Conservation (phyloP, 2,797 vertebrate species). For the Urocyon cinereoargenteus region DNA sequence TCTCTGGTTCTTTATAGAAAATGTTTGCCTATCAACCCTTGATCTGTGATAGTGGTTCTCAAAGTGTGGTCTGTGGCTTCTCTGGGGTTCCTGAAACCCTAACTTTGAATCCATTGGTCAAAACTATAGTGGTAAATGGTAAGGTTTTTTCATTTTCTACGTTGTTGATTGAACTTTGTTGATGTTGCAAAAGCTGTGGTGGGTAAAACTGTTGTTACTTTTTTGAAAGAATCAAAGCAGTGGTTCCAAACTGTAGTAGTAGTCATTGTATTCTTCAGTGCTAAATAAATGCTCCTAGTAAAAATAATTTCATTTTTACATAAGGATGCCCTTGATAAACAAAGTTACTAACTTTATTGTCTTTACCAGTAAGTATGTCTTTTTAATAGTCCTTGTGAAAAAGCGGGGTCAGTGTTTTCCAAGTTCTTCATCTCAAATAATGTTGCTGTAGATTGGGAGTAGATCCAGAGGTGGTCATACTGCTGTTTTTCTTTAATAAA, state of each 20-base stretch:
- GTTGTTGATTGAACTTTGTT: neutral
- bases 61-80: neutral
- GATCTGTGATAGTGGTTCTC: neutral
- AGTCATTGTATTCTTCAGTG: neutral
- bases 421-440: neutral
- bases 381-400: constrained; percentile 17
- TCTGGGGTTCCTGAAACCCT: neutral
- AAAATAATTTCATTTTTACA: neutral
- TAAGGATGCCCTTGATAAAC: neutral
- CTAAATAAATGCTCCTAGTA: neutral
- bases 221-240: neutral
- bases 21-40: neutral
- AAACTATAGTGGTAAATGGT: neutral
- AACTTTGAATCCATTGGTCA: neutral
- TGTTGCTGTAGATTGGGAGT: neutral
- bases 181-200: neutral
- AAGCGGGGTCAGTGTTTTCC: neutral
- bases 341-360: neutral
- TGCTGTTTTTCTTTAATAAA: neutral
- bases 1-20: neutral
- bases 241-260: no score
- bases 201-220: neutral
- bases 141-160: neutral
- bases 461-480: neutral
- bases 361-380: neutral